These are phyloP conservation scores for Chiridota heheva DNA, from an alignment of 35 echinoderm and acorn worm species.

Conservation along the genomic window DNA sequence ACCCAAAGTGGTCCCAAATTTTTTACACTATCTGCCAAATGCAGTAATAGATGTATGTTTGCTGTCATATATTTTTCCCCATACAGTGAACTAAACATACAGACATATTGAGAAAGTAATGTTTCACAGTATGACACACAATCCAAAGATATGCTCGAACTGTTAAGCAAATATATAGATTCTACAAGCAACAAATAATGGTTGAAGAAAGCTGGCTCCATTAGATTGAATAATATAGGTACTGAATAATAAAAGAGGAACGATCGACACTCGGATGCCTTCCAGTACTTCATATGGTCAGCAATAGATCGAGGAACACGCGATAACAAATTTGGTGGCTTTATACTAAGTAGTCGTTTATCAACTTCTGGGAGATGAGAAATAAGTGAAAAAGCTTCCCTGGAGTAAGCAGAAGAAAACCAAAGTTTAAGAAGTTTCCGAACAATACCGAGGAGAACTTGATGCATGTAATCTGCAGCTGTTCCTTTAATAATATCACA, in stretches of 20 bases:
- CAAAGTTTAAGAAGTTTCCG: constrained; percentile 13
- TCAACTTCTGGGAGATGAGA: background rate
- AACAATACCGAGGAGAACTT: constrained; percentile 25
- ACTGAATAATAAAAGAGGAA: constrained; percentile 66
- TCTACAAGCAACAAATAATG: constrained; percentile 48
- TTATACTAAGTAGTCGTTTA: constrained; percentile 9
- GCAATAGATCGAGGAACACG: constrained; percentile 45
- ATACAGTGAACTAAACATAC: constrained; percentile 53
- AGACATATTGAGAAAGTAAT: constrained; percentile 46
- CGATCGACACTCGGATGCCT: constrained; percentile 69
- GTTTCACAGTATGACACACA: constrained; percentile 35
- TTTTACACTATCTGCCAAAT: constrained; percentile 53
- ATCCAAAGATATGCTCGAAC: constrained; percentile 3
- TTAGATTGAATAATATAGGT: constrained; percentile 43
- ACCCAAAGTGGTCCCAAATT: constrained; percentile 54
- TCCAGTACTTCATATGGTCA: constrained; percentile 68
- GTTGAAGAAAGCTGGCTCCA: constrained; percentile 32
- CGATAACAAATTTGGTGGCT: constrained; percentile 68
- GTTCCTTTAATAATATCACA: constrained; percentile 32
- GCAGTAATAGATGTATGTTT: constrained; percentile 51
- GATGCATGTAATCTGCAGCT: constrained; percentile 50
- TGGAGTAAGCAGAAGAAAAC: constrained; percentile 11
- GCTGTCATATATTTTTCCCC: constrained; percentile 35
- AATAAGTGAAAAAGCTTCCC: background rate
- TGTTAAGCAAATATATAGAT: constrained; percentile 40